Evolutionary conservation across 2,113 vertebrate genomes (phyloP).

Genomic region (Acanthisitta chloris): DNA sequence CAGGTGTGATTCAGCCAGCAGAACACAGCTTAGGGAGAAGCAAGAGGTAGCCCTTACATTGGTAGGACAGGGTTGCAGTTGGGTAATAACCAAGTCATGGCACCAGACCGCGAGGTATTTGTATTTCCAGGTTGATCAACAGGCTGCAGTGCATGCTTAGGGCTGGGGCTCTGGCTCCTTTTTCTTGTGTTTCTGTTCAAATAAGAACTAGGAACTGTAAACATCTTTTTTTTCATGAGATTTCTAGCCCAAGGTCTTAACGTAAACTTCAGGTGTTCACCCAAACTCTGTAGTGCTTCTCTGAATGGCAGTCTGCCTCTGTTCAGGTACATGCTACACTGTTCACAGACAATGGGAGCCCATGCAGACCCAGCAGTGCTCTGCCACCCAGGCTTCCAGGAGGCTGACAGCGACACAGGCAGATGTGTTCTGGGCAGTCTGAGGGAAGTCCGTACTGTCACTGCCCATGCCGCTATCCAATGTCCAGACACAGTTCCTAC

Average conservation of each 20-base stretch:
- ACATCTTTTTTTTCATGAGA: neutral
- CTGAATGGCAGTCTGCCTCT: neutral
- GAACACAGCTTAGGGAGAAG: neutral
- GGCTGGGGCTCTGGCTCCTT: neutral
- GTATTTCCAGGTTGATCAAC: neutral
- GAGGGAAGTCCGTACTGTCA: neutral
- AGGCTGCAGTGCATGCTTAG: neutral
- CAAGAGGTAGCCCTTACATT: neutral
- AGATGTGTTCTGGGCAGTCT: neutral
- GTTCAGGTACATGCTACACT: neutral
- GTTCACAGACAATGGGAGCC: rapidly evolving
- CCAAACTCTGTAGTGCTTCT: neutral
- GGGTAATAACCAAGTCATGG: neutral
- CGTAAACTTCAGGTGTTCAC: neutral
- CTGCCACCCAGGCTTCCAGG: neutral
- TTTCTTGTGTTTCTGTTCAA: neutral
- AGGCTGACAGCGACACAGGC: rapidly evolving
- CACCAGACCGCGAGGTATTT: neutral
- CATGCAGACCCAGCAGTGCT: neutral
- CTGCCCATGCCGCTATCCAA: neutral
- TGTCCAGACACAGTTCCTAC: neutral
- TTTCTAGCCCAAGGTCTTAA: neutral
- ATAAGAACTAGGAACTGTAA: neutral
- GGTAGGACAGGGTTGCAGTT: neutral
- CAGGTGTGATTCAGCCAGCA: neutral